Evolutionary conservation across 2,888 invertebrate genomes (phyloP).

Genomic region (Mesodorylaimus sp.): DNA sequence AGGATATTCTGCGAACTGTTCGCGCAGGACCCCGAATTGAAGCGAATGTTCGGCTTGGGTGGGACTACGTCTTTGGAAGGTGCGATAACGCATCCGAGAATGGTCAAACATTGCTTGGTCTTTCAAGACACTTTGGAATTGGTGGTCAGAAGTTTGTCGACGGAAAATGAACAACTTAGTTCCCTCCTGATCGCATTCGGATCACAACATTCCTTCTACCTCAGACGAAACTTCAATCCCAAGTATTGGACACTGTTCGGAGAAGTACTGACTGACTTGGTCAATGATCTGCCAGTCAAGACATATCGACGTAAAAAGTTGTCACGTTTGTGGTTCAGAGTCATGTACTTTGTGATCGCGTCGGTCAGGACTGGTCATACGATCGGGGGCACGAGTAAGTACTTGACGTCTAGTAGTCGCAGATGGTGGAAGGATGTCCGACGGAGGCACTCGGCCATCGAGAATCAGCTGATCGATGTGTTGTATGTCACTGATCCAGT

Average conservation of each 20-base stretch:
- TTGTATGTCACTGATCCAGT: not conserved
- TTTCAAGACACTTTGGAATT: conserved; percentile 1
- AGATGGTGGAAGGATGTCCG: not conserved
- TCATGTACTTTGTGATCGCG: not conserved
- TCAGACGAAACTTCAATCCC: not conserved
- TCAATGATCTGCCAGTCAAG: not conserved
- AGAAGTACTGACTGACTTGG: not conserved
- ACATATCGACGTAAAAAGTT: not conserved
- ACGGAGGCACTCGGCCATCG: not conserved
- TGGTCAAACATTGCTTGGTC: not conserved
- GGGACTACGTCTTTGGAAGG: too few relatives aligned
- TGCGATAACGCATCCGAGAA: not conserved
- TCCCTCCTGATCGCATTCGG: not conserved
- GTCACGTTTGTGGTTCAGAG: not conserved
- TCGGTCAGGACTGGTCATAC: not conserved
- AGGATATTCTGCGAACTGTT: not conserved
- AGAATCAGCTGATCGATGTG: not conserved
- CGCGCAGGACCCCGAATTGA: not conserved
- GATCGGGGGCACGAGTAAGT: not conserved
- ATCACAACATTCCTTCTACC: not conserved
- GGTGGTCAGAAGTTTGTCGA: not conserved
- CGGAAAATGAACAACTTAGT: not conserved
- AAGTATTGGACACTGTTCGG: not conserved
- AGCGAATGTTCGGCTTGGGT: not conserved
- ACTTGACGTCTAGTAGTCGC: not conserved